These are phyloP conservation scores for Zoanthus sociatus DNA, from an alignment of 92 coral and sea anemone species.

Conservation along the genomic window DNA sequence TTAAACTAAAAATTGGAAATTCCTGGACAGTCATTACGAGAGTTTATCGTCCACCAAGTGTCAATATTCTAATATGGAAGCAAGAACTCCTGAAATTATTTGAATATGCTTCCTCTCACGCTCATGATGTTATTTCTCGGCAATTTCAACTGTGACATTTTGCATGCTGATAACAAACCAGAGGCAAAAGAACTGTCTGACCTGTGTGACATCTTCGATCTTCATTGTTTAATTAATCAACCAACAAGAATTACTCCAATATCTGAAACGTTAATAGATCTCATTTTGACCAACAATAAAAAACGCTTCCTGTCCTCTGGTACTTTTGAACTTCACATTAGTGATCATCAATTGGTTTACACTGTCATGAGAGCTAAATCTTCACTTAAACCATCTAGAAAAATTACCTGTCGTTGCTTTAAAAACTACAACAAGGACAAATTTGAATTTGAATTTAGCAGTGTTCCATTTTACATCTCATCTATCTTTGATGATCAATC, in stretches of 20 bases:
- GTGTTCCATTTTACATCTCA: constrained; percentile 39
- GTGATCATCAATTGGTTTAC: constrained; percentile 38
- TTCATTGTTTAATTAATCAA: constrained; percentile 14
- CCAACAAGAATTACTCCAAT: constrained; percentile 38
- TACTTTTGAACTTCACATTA: constrained; percentile 23
- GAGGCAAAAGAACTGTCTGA: no score
- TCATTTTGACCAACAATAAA: constrained; percentile 26
- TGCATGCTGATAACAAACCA: no score
- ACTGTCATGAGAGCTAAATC: constrained; percentile 37
- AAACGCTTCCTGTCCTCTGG: constrained; percentile 29
- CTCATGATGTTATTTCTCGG: constrained; percentile 48
- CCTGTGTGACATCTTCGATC: constrained; percentile 4
- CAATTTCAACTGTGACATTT: background rate
- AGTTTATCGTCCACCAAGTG: constrained; percentile 45
- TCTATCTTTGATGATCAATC: constrained; percentile 48
- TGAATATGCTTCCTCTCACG: constrained; percentile 29
- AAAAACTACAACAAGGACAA: constrained; percentile 33
- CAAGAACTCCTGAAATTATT: constrained; percentile 36
- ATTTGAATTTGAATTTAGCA: constrained; percentile 24
- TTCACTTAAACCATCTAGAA: constrained; percentile 24
- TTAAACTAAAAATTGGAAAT: constrained; percentile 46
- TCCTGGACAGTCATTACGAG: constrained; percentile 33
- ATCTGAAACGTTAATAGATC: constrained; percentile 25
- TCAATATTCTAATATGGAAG: constrained; percentile 40
- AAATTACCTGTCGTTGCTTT: constrained; percentile 37